Percentiles rank a stretch among this genome's conserved stretches.
phyloP scores from a whole-genome alignment of 2,888 invertebrate species.

The Drosophila siamana region DNA sequence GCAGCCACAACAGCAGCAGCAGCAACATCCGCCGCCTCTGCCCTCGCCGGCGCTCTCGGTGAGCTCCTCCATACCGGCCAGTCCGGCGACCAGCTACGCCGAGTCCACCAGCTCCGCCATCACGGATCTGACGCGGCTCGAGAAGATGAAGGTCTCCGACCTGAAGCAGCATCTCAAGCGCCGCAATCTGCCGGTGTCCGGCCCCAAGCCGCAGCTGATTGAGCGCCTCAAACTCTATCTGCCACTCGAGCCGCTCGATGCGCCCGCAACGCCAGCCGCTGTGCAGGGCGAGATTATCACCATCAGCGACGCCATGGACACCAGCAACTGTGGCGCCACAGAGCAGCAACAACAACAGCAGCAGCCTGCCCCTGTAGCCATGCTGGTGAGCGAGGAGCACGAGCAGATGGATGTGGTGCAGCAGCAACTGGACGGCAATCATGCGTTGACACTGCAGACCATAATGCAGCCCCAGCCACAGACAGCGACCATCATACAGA shows the following conservation, averaged over 20 bases:
- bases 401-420: constrained; percentile 85
- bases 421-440: constrained; percentile 83
- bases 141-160: constrained; percentile 98
- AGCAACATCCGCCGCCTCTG: constrained; percentile 84
- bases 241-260: constrained; percentile 85
- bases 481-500: constrained; percentile 85
- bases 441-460: constrained; percentile 79
- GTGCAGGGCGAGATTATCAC: constrained; percentile 69
- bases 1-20: constrained; percentile 14
- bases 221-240: constrained; percentile 93
- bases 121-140: constrained; percentile 88
- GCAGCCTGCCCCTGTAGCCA: constrained; percentile 62
- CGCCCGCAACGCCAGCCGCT: constrained; percentile 31
- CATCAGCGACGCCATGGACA: constrained; percentile 78
- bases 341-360: constrained; percentile 40
- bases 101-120: constrained; percentile 78
- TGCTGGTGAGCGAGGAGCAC: constrained; percentile 80
- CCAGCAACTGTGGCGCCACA: constrained; percentile 72
- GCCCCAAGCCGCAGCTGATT: constrained; percentile 97
- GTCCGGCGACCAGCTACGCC: constrained; percentile 84
- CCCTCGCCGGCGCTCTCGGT: constrained; percentile 87
- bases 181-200: constrained; percentile 97
- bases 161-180: constrained; percentile 97
- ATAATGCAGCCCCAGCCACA: constrained; percentile 81
- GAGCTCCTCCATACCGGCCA: constrained; percentile 85